Conservation (phyloP, 2,113 vertebrate genomes). For the Ictalurus furcatus region DNA sequence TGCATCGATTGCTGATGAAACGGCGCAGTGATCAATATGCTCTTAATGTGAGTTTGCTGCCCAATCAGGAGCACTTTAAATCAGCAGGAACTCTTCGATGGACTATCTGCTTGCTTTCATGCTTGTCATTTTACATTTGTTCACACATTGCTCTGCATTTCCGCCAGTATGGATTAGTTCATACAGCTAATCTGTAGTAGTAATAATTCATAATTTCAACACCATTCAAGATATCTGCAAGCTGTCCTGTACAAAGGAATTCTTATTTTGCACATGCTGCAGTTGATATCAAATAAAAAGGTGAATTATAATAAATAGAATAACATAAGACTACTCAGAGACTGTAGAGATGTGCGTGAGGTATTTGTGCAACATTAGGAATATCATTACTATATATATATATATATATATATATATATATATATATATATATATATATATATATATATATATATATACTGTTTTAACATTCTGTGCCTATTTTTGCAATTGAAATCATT, state of each 20-base stretch:
- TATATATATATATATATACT: neutral
- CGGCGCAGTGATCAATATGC: constrained; percentile 73
- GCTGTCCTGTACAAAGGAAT: neutral
- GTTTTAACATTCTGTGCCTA: neutral
- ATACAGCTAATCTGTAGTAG: neutral
- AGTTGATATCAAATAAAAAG: neutral
- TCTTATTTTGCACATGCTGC: neutral
- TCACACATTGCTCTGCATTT: constrained; percentile 13
- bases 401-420: too few relatives aligned
- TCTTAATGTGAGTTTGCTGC: constrained; percentile 77
- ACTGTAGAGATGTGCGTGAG: neutral
- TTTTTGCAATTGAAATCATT: neutral
- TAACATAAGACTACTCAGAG: neutral
- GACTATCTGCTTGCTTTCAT: constrained; percentile 70
- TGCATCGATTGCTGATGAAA: constrained; percentile 77
- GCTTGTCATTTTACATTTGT: constrained; percentile 16
- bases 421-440: too few relatives aligned
- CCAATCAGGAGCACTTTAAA: constrained; percentile 77
- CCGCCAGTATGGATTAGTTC: neutral
- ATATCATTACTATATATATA: neutral
- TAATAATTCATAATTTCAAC: neutral
- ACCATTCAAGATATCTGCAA: too few relatives aligned
- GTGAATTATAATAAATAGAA: neutral
- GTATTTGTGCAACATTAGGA: neutral
- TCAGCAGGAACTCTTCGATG: constrained; percentile 63